Conservation (phyloP, 1,140 invertebrate species). For the Drosophila melanogaster region Release_6_plus_ISO1_MT NT_037436.4:2292001-2292500, state of each 20-base stretch:
- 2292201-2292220: no score
- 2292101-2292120: conserved; percentile 24
- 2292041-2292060: conserved; percentile 31
- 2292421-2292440: conserved; percentile 52
- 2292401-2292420: conserved; percentile 49
- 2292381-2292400: conserved; percentile 10
- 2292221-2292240: no score
- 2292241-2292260: no score
- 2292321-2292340: no score
- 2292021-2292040: conserved; percentile 17
- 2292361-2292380: conserved; percentile 8
- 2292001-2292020: conserved; percentile 1
- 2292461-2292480: conserved; percentile 46
- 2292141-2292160: no score
- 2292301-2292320: no score
- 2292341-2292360: not conserved
- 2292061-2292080: conserved; percentile 14
- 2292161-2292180: no score
- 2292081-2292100: conserved; percentile 14
- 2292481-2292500: conserved; percentile 52
- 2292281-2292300: no score
- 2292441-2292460: conserved; percentile 20
- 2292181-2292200: no score
- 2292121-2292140: conserved; percentile 1
- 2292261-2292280: no score